Percentiles rank a stretch among this genome's conserved stretches.
phyloP scores from a whole-genome alignment of 2,797 vertebrate genomes.

The Melanotaenia nigrans region DNA sequence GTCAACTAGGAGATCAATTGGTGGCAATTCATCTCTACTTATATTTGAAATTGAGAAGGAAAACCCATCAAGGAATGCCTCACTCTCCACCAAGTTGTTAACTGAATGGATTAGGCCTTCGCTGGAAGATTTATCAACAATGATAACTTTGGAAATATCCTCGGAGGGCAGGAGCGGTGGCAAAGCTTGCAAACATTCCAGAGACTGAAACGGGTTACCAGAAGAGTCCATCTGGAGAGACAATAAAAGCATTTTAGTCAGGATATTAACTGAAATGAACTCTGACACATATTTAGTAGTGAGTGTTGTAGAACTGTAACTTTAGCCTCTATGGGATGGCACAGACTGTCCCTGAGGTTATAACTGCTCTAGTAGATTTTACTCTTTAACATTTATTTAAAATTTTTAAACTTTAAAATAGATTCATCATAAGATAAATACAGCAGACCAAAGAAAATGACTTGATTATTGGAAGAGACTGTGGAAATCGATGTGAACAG shows the following conservation, averaged over 20 bases:
- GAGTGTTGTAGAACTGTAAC: background rate
- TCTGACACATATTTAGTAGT: background rate
- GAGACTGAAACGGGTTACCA: slow-evolving; percentile 87
- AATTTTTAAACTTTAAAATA: too few relatives aligned
- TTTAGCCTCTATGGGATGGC: background rate
- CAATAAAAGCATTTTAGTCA: background rate
- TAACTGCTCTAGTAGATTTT: too few relatives aligned
- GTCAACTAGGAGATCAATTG: slow-evolving; percentile 11
- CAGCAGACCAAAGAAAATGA: too few relatives aligned
- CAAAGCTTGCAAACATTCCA: slow-evolving; percentile 80
- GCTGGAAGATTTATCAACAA: slow-evolving; percentile 75
- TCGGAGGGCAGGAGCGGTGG: slow-evolving; percentile 88
- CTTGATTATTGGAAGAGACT: too few relatives aligned
- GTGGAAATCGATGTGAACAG: too few relatives aligned
- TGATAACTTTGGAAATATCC: slow-evolving; percentile 87
- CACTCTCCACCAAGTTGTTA: slow-evolving; percentile 29
- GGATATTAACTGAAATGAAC: background rate
- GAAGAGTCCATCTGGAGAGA: slow-evolving; percentile 87
- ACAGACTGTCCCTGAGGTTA: background rate
- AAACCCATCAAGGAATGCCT: slow-evolving; percentile 41
- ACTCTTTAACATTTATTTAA: too few relatives aligned
- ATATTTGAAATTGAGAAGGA: slow-evolving; percentile 10
- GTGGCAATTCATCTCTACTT: slow-evolving; percentile 9
- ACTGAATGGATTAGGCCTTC: slow-evolving; percentile 57
- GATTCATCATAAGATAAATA: too few relatives aligned